A percentile compares a stretch with the other conserved stretches of the same genome.
These are phyloP conservation scores for Griposia aprilina DNA, from an alignment of 2,888 invertebrate species.

Conservation along the genomic window DNA sequence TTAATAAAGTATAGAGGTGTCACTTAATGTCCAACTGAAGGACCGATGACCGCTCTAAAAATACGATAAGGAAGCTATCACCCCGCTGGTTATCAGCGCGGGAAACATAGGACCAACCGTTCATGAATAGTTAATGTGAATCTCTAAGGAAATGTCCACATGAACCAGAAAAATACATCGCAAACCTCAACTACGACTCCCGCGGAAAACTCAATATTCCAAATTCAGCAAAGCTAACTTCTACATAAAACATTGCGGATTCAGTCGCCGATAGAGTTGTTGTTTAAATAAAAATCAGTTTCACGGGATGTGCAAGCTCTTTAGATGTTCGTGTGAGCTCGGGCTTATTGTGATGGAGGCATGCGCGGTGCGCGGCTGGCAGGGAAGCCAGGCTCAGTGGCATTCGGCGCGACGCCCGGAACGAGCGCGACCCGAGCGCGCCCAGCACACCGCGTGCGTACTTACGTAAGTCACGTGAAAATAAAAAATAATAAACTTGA, in stretches of 20 bases:
- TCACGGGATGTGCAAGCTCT: conserved; percentile 77
- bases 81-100: conserved; percentile 77
- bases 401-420: conserved; percentile 78
- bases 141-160: conserved; percentile 73
- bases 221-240: conserved; percentile 65
- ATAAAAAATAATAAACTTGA: conserved; percentile 66
- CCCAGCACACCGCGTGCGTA: conserved; percentile 68
- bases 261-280: conserved; percentile 73
- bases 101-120: conserved; percentile 78
- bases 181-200: conserved; percentile 49
- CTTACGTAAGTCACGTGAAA: conserved; percentile 86
- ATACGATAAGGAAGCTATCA: conserved; percentile 81
- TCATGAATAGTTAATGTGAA: conserved; percentile 84
- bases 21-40: conserved; percentile 56
- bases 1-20: conserved; percentile 42
- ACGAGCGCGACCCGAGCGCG: conserved; percentile 73
- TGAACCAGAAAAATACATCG: conserved; percentile 50
- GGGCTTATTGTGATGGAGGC: conserved; percentile 84
- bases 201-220: conserved; percentile 64
- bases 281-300: conserved; percentile 83
- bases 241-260: conserved; percentile 67
- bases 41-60: conserved; percentile 74
- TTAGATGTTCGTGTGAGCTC: conserved; percentile 83
- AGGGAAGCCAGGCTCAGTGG: conserved; percentile 77
- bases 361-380: conserved; percentile 83